These are phyloP conservation scores for Moxostoma hubbsi DNA, from an alignment of 2,797 vertebrate species.

Conservation along the genomic window DNA sequence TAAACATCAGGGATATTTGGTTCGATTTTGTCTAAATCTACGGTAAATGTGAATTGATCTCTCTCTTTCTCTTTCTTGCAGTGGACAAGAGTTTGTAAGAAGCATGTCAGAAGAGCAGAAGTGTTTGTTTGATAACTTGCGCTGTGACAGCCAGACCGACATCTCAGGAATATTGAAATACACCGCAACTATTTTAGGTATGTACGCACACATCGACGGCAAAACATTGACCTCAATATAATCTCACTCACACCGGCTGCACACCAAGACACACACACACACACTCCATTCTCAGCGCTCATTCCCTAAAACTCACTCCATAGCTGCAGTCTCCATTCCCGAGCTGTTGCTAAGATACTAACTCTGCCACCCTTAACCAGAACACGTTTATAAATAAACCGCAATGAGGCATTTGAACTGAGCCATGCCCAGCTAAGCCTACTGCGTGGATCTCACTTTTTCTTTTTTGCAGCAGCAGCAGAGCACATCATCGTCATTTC, in stretches of 20 bases:
- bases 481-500: background rate
- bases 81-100: constrained; percentile 16
- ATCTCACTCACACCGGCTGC: constrained; percentile 35
- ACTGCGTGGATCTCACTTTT: constrained; percentile 6
- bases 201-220: background rate
- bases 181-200: constrained; percentile 91
- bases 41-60: background rate
- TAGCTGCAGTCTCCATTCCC: constrained; percentile 40
- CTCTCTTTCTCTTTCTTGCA: background rate
- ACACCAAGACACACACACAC: background rate
- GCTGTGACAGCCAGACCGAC: constrained; percentile 86
- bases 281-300: background rate
- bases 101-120: constrained; percentile 73
- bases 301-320: constrained; percentile 28
- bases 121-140: constrained; percentile 83
- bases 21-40: background rate
- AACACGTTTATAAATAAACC: constrained; percentile 38
- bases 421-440: constrained; percentile 25
- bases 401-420: constrained; percentile 40
- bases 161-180: constrained; percentile 95
- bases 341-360: constrained; percentile 51
- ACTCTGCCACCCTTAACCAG: constrained; percentile 46
- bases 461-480: background rate
- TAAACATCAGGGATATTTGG: background rate
- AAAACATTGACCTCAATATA: constrained; percentile 44